A percentile compares a stretch with the other conserved stretches of the same genome.
phyloP scores from a whole-genome alignment of 2,888 invertebrate genomes.

The Drosophila pegasa region DNA sequence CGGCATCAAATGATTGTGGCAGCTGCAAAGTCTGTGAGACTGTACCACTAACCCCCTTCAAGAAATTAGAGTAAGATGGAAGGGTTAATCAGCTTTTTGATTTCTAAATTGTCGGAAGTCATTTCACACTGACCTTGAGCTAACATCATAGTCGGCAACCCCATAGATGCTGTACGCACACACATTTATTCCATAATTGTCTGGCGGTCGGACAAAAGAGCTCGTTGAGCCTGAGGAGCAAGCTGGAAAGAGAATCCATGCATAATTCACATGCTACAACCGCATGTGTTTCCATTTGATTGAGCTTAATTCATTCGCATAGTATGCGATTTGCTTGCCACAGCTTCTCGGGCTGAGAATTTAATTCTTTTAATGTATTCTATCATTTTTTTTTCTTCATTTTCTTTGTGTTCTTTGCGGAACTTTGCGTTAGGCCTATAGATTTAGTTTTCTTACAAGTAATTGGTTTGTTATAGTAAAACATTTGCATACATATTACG shows the following conservation, averaged over 20 bases:
- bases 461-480: constrained; percentile 31
- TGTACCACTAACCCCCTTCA: constrained; percentile 12
- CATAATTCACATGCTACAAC: constrained; percentile 34
- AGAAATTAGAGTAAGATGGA: constrained; percentile 1
- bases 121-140: constrained; percentile 63
- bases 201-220: constrained; percentile 34
- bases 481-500: constrained; percentile 37
- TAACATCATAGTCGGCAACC: constrained; percentile 11
- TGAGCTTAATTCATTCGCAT: constrained; percentile 76
- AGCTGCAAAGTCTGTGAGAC: background rate
- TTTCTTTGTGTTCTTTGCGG: constrained; percentile 19
- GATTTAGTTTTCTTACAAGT: constrained; percentile 17
- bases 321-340: constrained; percentile 63
- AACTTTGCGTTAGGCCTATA: constrained; percentile 38
- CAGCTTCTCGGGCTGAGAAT: constrained; percentile 11
- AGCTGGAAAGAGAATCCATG: constrained; percentile 22
- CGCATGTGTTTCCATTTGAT: constrained; percentile 50
- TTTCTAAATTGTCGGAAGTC: constrained; percentile 66
- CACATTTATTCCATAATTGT: constrained; percentile 42
- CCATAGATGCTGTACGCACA: background rate
- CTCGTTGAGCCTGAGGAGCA: constrained; percentile 30
- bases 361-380: constrained; percentile 16
- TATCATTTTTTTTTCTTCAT: constrained; percentile 29
- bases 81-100: constrained; percentile 33
- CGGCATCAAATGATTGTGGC: background rate